Base-by-base conservation (phyloP, 2,797 vertebrate genomes). In the Threskiornis aethiopicus region DNA sequence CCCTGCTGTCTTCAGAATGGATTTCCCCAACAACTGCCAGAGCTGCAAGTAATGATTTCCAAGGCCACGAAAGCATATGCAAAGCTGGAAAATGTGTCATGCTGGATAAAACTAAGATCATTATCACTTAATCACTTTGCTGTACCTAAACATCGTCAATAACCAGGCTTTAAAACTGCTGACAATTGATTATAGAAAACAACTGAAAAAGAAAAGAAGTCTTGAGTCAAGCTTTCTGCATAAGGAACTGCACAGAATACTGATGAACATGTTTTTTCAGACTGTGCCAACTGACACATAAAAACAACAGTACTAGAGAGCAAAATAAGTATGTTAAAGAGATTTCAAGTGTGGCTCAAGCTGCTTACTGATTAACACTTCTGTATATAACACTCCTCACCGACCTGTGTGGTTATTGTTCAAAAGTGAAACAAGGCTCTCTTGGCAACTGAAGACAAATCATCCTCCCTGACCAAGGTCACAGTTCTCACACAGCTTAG, bases 321-420 rank as follows among this genome's bases (percentile, higher is more conserved):
- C 87, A 97, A 98, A 98, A 78, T 91, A 97, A 97, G 96, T 93
- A 86, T 92, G 97, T 96, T 94, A 95, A 97, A 97, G 87, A 98
- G 96, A 97, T 97, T 97, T 94, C 90, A 96, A 98, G 96, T 96
- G 86, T 61, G 87, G 95, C 95, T 97, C 94, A 97, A 93, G 89
- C 96, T 96, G 97, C 96, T 98, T 98, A 98, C 97, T 98, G 96
- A 98, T 98, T 98, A 98, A 98, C 91, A 80, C 95, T 97, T 97
- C 92, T 96, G 93, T 91, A 95, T 91, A 65, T 96, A 97, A 96
- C 92, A 89, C 82, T 96, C 66, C 33, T 96, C 87, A 84, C 64
- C 97, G 97, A 97, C 94, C 94, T 97, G 85, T 80, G 54, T 22
- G 22, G 80, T 97, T 97, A 97, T 94, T 97, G 97, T 98, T 96